Conservation (phyloP, 2,113 vertebrate genomes). For the Ageneiosus marmoratus region DNA sequence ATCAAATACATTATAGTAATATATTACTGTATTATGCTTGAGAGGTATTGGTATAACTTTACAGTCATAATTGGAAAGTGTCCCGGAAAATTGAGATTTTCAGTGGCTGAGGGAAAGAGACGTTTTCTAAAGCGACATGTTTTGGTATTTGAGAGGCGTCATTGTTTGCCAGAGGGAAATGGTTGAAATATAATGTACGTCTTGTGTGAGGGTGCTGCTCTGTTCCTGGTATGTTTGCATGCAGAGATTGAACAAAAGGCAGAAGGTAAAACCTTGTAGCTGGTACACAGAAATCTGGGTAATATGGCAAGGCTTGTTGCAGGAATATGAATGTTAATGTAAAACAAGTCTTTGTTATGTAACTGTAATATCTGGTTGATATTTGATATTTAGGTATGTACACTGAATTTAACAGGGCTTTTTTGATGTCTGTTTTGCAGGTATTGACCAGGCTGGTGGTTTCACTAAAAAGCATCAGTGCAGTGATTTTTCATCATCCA, state of each 20-base stretch:
- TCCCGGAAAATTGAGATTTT: not conserved
- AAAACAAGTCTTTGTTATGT: not conserved
- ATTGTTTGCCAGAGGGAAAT: not conserved
- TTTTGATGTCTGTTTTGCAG: conserved; percentile 29
- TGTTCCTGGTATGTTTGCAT: not conserved
- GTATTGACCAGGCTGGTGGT: conserved; percentile 7
- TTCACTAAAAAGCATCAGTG: conserved; percentile 12
- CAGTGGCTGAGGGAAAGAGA: not conserved
- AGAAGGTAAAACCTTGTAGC: not conserved
- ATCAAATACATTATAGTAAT: not conserved
- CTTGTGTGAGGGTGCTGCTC: not conserved
- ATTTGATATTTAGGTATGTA: not conserved
- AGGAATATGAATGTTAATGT: not conserved
- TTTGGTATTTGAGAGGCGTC: not conserved
- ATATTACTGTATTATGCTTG: not conserved
- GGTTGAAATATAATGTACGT: not conserved
- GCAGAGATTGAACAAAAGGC: not conserved
- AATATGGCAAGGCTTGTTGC: not conserved
- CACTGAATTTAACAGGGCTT: not conserved
- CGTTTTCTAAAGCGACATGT: not conserved
- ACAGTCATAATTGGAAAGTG: not conserved
- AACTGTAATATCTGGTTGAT: too few relatives aligned
- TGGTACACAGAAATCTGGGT: not conserved
- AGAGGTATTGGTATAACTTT: not conserved
- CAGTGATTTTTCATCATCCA: conserved; percentile 9